Evolutionary conservation across 1,140 invertebrate genomes (phyloP).

Genomic region (Drosophila pseudoobscura): DNA sequence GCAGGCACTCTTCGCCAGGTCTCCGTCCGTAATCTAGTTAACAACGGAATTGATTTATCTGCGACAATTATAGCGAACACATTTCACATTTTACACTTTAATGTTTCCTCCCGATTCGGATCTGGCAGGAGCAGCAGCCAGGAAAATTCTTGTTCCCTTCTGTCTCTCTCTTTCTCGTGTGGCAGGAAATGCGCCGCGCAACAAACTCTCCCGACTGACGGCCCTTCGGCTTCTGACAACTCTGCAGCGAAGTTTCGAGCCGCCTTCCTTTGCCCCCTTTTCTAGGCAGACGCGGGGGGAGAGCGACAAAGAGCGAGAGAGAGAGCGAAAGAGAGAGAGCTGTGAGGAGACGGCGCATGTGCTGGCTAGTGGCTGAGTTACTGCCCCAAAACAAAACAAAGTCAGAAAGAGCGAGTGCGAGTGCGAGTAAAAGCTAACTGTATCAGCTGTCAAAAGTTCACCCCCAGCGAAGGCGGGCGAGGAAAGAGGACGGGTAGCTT

Average conservation of each 20-base stretch:
- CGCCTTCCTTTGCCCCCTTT: slow-evolving; percentile 4
- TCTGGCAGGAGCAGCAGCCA: slow-evolving; percentile 20
- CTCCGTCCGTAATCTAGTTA: slow-evolving; percentile 30
- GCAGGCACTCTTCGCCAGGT: slow-evolving; percentile 1
- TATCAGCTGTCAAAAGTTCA: slow-evolving; percentile 66
- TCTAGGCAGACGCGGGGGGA: neutral
- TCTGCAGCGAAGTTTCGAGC: slow-evolving; percentile 71
- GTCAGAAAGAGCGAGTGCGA: slow-evolving; percentile 31
- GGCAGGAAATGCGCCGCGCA: slow-evolving; percentile 36
- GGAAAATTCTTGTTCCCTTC: neutral
- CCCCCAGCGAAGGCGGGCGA: neutral
- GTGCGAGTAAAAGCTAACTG: slow-evolving; percentile 51
- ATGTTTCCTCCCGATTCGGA: slow-evolving; percentile 1
- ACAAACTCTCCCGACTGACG: slow-evolving; percentile 60
- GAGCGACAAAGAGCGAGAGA: neutral
- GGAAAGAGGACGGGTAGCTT: neutral
- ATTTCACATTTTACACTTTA: slow-evolving; percentile 38
- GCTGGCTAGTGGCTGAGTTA: slow-evolving; percentile 46
- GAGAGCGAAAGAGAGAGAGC: slow-evolving; percentile 4
- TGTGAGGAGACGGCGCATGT: slow-evolving; percentile 55
- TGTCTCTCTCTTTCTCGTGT: neutral
- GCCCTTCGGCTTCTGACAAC: slow-evolving; percentile 72
- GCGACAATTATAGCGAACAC: slow-evolving; percentile 30
- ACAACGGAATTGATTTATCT: slow-evolving; percentile 37
- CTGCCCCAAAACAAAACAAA: slow-evolving; percentile 71